Evolutionary conservation across 2,888 invertebrate genomes (phyloP).

Genomic region (Achlya flavicornis): DNA sequence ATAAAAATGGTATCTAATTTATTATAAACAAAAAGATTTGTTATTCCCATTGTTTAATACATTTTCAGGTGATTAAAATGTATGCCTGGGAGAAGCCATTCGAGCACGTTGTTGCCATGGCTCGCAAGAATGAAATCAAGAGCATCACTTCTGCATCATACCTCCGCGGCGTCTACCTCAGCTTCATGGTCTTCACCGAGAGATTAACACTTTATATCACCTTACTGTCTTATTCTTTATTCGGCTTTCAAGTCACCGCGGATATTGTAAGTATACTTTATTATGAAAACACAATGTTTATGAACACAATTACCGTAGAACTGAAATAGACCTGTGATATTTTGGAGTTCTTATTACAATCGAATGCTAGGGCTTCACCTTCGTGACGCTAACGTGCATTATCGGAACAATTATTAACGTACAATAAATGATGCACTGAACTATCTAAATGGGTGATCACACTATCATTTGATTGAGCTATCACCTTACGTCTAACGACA

Average conservation of each 20-base stretch:
- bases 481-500: too few species aligned
- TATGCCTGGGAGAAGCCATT: constrained; percentile 98
- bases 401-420: too few species aligned
- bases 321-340: too few species aligned
- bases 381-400: too few species aligned
- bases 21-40: too few species aligned
- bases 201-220: constrained; percentile 93
- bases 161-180: constrained; percentile 86
- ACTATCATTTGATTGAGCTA: too few species aligned
- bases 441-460: too few species aligned
- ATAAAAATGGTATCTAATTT: too few species aligned
- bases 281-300: constrained; percentile 3
- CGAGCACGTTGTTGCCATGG: constrained; percentile 89
- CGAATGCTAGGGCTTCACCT: too few species aligned
- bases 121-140: constrained; percentile 87
- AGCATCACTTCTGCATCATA: constrained; percentile 86
- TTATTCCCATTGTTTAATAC: neutral
- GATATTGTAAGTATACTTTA: constrained; percentile 75
- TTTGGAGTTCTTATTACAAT: neutral
- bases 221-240: constrained; percentile 89
- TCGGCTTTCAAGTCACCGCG: constrained; percentile 84
- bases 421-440: too few species aligned
- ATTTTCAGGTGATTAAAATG: constrained; percentile 94
- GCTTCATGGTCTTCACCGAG: constrained; percentile 92
- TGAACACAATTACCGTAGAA: neutral